A percentile compares a stretch with the other conserved stretches of the same genome.
These are phyloP conservation scores for Drosophila fulvimacula DNA, from an alignment of 2,888 invertebrate species.

Conservation along the genomic window DNA sequence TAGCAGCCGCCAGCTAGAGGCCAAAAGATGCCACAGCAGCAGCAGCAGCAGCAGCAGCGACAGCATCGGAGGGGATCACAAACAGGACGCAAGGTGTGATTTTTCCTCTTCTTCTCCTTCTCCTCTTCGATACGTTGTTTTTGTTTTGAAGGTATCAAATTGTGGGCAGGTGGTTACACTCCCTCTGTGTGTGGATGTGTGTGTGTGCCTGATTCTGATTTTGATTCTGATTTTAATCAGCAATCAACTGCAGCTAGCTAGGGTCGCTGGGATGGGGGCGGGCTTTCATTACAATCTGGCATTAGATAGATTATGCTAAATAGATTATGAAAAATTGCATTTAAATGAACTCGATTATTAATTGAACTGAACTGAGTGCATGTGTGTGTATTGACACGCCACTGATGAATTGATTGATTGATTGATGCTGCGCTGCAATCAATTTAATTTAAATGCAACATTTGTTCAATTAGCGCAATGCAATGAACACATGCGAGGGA, in stretches of 20 bases:
- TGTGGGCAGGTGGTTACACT: slow-evolving; percentile 67
- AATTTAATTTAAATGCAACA: slow-evolving; percentile 52
- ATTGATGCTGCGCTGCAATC: slow-evolving; percentile 30
- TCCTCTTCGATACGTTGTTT: slow-evolving; percentile 8
- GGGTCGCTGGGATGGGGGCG: not conserved
- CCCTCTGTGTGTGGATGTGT: not conserved
- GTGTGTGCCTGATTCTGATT: slow-evolving; percentile 5
- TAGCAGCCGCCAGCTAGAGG: slow-evolving; percentile 36
- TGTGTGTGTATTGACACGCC: slow-evolving; percentile 1
- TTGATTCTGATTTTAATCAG: slow-evolving; percentile 29
- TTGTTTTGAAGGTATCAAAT: slow-evolving; percentile 54
- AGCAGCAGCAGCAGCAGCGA: too few relatives aligned
- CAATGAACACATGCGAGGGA: not conserved
- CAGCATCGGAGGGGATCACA: slow-evolving; percentile 17
- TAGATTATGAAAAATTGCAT: slow-evolving; percentile 59
- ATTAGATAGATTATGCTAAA: slow-evolving; percentile 49
- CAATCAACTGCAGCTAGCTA: slow-evolving; percentile 13
- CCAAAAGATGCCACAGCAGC: slow-evolving; percentile 33
- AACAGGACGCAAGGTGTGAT: slow-evolving; percentile 74
- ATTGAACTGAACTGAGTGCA: slow-evolving; percentile 16
- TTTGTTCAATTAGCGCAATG: slow-evolving; percentile 5
- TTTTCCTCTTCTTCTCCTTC: slow-evolving; percentile 42
- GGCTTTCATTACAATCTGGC: slow-evolving; percentile 28
- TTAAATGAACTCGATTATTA: slow-evolving; percentile 38
- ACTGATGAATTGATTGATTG: slow-evolving; percentile 27